Conservation (phyloP, 2,888 invertebrate species). For the Aphidoletes aphidimyza region DNA sequence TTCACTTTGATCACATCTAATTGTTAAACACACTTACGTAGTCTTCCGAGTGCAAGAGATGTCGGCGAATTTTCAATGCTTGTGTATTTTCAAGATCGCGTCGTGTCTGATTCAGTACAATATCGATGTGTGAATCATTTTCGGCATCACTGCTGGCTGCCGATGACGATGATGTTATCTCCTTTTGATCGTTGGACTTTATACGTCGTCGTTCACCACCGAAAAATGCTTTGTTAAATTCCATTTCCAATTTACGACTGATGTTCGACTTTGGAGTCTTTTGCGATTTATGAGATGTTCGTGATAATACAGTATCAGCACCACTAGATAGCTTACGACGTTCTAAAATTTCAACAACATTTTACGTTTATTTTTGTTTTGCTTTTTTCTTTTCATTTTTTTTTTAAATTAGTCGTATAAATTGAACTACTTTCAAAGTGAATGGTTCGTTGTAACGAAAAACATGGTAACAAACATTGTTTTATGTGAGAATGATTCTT, state of each 20-base stretch:
- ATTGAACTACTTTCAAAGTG: too few relatives aligned
- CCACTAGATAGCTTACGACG: conserved; percentile 29
- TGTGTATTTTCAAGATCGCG: conserved; percentile 65
- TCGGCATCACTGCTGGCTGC: conserved; percentile 65
- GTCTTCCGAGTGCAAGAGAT: conserved; percentile 66
- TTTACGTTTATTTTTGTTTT: too few relatives aligned
- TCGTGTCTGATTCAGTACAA: conserved; percentile 64
- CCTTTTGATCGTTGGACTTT: conserved; percentile 65
- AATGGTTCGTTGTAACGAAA: too few relatives aligned
- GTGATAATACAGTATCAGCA: background rate
- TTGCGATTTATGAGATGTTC: conserved; percentile 47
- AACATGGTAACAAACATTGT: too few relatives aligned
- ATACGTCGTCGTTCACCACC: conserved; percentile 62
- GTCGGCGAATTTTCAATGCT: conserved; percentile 65
- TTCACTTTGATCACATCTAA: background rate
- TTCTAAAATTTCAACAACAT: background rate
- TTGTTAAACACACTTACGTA: conserved; percentile 64
- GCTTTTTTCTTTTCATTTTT: too few relatives aligned
- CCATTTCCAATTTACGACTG: conserved; percentile 55
- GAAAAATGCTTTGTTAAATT: conserved; percentile 60
- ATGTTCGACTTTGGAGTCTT: conserved; percentile 31
- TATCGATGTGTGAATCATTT: conserved; percentile 66
- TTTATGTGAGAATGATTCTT: too few relatives aligned
- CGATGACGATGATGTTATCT: conserved; percentile 65
- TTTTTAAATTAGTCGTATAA: too few relatives aligned